These are phyloP conservation scores for Thamnophis sirtalis DNA, from an alignment of 2,113 vertebrate genomes.

Conservation along the genomic window DNA sequence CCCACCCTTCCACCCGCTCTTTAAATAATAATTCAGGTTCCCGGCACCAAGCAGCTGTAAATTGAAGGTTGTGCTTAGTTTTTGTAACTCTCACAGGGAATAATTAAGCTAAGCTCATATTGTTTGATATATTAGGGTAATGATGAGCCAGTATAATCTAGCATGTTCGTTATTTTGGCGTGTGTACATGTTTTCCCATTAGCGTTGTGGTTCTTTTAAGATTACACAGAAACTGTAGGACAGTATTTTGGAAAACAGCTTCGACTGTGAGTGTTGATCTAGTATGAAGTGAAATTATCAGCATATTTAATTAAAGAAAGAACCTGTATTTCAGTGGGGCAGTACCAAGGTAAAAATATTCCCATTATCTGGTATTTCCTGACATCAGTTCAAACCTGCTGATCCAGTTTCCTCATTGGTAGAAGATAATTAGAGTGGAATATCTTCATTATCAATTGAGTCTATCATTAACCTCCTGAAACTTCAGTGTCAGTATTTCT, in stretches of 20 bases:
- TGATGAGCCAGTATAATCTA: constrained; percentile 78
- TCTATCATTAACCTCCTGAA: constrained; percentile 57
- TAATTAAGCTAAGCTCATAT: constrained; percentile 87
- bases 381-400: constrained; percentile 57
- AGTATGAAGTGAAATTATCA: constrained; percentile 71
- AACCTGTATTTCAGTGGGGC: not conserved
- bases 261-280: constrained; percentile 72
- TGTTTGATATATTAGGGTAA: constrained; percentile 88
- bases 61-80: constrained; percentile 84
- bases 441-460: constrained; percentile 23
- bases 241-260: constrained; percentile 63
- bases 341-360: constrained; percentile 41
- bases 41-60: constrained; percentile 81
- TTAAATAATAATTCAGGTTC: constrained; percentile 81
- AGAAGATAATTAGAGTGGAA: constrained; percentile 42
- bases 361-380: constrained; percentile 56
- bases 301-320: constrained; percentile 75
- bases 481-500: constrained; percentile 55
- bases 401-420: constrained; percentile 60
- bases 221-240: constrained; percentile 71
- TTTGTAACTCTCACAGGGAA: constrained; percentile 83
- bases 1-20: not conserved
- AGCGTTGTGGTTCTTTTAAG: constrained; percentile 61
- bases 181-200: constrained; percentile 54
- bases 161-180: constrained; percentile 71